Percentiles rank a stretch among this genome's conserved stretches.
phyloP scores from a whole-genome alignment of 2,888 invertebrate species.

The Auanema freiburgensis region DNA sequence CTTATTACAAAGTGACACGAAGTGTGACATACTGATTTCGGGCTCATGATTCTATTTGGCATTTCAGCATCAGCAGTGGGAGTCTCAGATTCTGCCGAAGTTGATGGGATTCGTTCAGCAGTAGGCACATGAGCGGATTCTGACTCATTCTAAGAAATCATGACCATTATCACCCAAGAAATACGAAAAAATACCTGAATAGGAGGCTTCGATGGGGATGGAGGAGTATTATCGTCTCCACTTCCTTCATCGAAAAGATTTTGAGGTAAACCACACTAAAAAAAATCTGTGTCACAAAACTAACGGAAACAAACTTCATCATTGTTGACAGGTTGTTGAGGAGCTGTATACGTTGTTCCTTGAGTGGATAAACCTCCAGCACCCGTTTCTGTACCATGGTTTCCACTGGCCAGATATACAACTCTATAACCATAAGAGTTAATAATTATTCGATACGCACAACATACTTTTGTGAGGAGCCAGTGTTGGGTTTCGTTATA shows the following conservation, averaged over 20 bases:
- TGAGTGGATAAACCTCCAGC: slow-evolving; percentile 36
- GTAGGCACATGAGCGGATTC: background rate
- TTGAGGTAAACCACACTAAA: slow-evolving; percentile 47
- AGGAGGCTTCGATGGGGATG: background rate
- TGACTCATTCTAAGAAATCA: too few relatives aligned
- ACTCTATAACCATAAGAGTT: slow-evolving; percentile 7
- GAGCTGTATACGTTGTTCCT: slow-evolving; percentile 55
- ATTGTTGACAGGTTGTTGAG: slow-evolving; percentile 15
- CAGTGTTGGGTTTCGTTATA: slow-evolving; percentile 22
- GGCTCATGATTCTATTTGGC: slow-evolving; percentile 7
- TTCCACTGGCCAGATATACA: slow-evolving; percentile 8
- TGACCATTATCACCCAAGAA: too few relatives aligned
- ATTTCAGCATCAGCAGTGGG: background rate
- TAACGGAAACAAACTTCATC: slow-evolving; percentile 21
- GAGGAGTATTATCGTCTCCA: slow-evolving; percentile 15
- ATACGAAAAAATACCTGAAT: background rate
- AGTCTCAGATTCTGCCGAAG: slow-evolving; percentile 6
- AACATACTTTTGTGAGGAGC: slow-evolving; percentile 22
- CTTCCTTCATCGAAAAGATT: slow-evolving; percentile 48
- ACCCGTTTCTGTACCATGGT: slow-evolving; percentile 1
- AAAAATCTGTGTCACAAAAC: slow-evolving; percentile 3
- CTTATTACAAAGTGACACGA: too few relatives aligned
- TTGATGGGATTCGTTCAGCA: background rate
- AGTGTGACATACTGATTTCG: background rate
- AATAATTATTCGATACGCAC: too few relatives aligned